Percentiles rank a stretch among this genome's conserved stretches.
Evolutionary conservation across 35 echinoderm and acorn worm species (phyloP).

Genomic region (Lytechinus pictus): DNA sequence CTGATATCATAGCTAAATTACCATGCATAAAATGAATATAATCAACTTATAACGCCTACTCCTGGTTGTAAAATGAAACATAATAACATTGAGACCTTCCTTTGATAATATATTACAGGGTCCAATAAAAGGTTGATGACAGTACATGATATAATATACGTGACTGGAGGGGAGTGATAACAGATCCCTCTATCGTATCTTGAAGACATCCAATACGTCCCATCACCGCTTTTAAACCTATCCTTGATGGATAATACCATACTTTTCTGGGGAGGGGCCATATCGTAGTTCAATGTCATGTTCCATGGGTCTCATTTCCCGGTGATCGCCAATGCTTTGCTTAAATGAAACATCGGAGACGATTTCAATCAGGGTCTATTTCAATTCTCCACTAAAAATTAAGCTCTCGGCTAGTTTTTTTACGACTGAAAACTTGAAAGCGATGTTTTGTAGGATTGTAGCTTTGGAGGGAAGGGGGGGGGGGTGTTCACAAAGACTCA

Average conservation of each 20-base stretch:
- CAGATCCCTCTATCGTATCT: not conserved
- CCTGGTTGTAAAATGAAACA: too few species aligned
- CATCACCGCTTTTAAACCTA: not conserved
- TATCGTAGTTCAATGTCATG: not conserved
- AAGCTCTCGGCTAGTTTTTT: not conserved
- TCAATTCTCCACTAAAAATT: not conserved
- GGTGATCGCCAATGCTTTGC: not conserved
- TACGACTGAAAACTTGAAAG: not conserved
- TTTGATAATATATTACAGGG: not conserved
- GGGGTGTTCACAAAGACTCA: too few species aligned
- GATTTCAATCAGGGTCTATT: not conserved
- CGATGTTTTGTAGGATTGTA: too few species aligned
- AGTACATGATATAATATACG: not conserved
- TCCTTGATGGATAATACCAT: not conserved
- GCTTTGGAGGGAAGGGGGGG: too few species aligned
- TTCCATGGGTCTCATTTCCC: not conserved
- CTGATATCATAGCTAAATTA: too few species aligned
- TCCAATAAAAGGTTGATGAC: not conserved
- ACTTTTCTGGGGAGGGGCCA: too few species aligned
- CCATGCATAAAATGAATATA: too few species aligned
- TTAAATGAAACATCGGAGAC: not conserved
- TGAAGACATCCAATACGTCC: not conserved
- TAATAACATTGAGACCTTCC: not conserved
- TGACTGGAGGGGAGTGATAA: not conserved
- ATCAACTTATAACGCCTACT: too few species aligned